A percentile compares a stretch with the other conserved stretches of the same genome.
These are phyloP conservation scores for Paracyclopina nana DNA, from an alignment of 1,140 invertebrate species.

Conservation along the genomic window DNA sequence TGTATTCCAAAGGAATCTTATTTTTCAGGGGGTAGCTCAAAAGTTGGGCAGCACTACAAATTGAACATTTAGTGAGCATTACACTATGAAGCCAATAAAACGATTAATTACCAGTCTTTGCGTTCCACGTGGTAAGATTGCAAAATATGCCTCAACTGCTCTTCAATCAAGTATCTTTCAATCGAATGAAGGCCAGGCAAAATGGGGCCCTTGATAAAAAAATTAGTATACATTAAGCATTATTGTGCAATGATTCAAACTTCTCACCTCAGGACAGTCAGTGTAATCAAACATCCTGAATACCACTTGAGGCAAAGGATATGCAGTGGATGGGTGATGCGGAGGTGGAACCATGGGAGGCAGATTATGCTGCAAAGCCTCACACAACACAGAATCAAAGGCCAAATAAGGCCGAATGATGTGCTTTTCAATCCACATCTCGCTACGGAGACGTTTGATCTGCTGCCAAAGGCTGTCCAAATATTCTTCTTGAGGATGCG, in stretches of 20 bases:
- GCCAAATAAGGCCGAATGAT: slow-evolving; percentile 83
- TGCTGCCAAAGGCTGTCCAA: slow-evolving; percentile 94
- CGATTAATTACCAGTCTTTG: slow-evolving; percentile 56
- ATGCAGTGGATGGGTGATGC: slow-evolving; percentile 65
- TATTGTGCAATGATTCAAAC: too few species aligned
- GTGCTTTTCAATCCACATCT: slow-evolving; percentile 94
- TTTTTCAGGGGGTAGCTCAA: slow-evolving; percentile 76
- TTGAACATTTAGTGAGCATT: not conserved
- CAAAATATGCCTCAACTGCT: slow-evolving; percentile 83
- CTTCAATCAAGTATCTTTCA: slow-evolving; percentile 91
- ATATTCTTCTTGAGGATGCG: slow-evolving; percentile 95
- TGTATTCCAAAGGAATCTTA: slow-evolving; percentile 91
- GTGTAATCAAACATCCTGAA: slow-evolving; percentile 96
- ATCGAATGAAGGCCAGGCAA: slow-evolving; percentile 90
- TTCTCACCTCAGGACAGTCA: slow-evolving; percentile 83
- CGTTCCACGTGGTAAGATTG: slow-evolving; percentile 68
- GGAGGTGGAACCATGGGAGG: slow-evolving; percentile 68
- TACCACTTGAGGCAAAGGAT: slow-evolving; percentile 73
- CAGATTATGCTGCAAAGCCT: slow-evolving; percentile 85
- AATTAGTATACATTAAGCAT: slow-evolving; percentile 13
- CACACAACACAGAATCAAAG: slow-evolving; percentile 83
- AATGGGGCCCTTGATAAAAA: slow-evolving; percentile 29
- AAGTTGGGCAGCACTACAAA: slow-evolving; percentile 50
- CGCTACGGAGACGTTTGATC: slow-evolving; percentile 67
- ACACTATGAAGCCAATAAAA: not conserved